Evolutionary conservation across 2,888 invertebrate genomes (phyloP).

Genomic region (Phasia obesa): DNA sequence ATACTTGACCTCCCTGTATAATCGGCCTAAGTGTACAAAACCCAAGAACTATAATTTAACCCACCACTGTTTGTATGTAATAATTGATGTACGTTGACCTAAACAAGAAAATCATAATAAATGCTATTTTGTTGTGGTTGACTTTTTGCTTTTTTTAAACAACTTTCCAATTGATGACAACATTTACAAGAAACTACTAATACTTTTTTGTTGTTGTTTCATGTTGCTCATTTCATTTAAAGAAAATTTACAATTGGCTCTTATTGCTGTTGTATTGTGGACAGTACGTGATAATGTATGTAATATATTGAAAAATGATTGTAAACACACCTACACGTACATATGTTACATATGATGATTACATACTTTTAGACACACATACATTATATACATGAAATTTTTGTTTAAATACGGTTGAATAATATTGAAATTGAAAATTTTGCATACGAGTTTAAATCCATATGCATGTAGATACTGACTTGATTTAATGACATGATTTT

Average conservation of each 20-base stretch:
- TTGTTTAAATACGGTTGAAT: neutral
- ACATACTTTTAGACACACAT: too few species aligned
- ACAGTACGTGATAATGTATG: conserved; percentile 6
- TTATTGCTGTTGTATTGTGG: conserved; percentile 12
- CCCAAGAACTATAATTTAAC: conserved; percentile 11
- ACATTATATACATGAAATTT: neutral
- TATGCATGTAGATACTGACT: neutral
- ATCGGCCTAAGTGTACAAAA: too few species aligned
- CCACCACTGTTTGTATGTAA: conserved; percentile 10
- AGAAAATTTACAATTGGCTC: neutral
- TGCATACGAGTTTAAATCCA: conserved; percentile 23
- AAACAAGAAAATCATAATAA: conserved; percentile 46
- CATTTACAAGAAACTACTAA: conserved; percentile 49
- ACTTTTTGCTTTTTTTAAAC: conserved; percentile 24
- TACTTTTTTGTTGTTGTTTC: conserved; percentile 15
- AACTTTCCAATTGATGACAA: conserved; percentile 67
- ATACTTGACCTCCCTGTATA: too few species aligned
- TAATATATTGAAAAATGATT: conserved; percentile 18
- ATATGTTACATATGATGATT: neutral
- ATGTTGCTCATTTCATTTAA: conserved; percentile 34
- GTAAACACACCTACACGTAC: neutral
- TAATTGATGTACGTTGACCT: conserved; percentile 62
- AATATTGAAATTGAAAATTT: conserved; percentile 2
- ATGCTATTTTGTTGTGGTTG: conserved; percentile 17
- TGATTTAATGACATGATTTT: neutral